Base-by-base conservation (phyloP, 1,140 invertebrate genomes). In the Aricia agestis region DNA sequence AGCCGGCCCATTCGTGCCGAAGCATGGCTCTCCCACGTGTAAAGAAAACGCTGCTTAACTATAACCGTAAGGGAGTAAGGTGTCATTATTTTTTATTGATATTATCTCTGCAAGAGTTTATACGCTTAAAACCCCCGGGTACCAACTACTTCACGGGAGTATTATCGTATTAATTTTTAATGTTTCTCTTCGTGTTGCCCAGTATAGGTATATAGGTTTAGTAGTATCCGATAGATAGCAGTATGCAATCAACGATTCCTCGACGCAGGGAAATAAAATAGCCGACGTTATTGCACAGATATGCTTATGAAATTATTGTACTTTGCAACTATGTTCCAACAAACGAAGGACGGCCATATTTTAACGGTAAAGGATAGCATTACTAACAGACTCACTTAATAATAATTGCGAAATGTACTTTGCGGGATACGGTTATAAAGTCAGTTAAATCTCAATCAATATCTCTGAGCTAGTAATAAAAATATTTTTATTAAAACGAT, bases 81-180 rank as follows among this genome's bases (percentile, higher is more conserved):
- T 72, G 71, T 77, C 68, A 77, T 72, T 77, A 77, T 77, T 77
- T 25, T 74, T 75, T 73, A 72, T 63, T 67, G 76, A 77, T 77
- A 31, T 69, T 75, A 77, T 77, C 76, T 71, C 18, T 19, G 42
- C 66, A 4, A 65, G 69, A 74, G 57, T 61, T 63, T 41, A 41
- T 36, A 63, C 13, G 59, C 58, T 61, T 61, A 69, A 68, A 61
- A 69, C 36, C 59, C 18, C 1, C 19, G 18, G 19, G 18, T 63
- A 63, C 17, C 58, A 1, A 59, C 11, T 13, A 52, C 45, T 52
- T 52, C 7, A 63, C 18, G 59, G 7, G 3, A 52, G 9, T 52
- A 63, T 25, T 31, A 19, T 5, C 18, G 59, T 63, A 63, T 63
- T 63, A 63, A 63, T 63, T 63, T 63, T 52, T 52, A 52, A 52